Conservation (phyloP, 2,113 vertebrate genomes). For the Sula dactylatra region DNA sequence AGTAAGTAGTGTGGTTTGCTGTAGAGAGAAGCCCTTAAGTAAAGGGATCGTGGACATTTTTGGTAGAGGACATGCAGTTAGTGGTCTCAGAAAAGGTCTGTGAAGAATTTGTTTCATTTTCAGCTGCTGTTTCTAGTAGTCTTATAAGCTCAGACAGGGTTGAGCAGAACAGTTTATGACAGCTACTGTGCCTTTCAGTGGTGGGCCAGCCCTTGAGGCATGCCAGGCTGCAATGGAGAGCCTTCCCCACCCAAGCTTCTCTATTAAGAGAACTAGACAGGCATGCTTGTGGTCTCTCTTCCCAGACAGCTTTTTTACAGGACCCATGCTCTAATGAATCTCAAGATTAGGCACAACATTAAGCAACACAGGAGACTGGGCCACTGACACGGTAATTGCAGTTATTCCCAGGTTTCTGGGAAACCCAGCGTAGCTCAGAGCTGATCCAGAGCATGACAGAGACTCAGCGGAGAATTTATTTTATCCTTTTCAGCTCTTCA, state of each 20-base stretch:
- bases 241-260: neutral
- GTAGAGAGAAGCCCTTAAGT: neutral
- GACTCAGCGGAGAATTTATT: neutral
- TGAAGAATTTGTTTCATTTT: slow-evolving; percentile 32
- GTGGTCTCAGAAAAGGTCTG: neutral
- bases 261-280: neutral
- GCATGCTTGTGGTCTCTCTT: slow-evolving; percentile 28
- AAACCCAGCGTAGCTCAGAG: neutral
- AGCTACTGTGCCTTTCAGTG: slow-evolving; percentile 10
- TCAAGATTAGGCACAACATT: slow-evolving; percentile 23
- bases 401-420: slow-evolving; percentile 20
- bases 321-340: slow-evolving; percentile 13
- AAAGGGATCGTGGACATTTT: neutral
- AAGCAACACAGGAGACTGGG: neutral
- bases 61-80: neutral
- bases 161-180: neutral
- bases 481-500: slow-evolving; percentile 7
- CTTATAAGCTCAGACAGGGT: neutral
- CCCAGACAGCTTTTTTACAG: slow-evolving; percentile 12
- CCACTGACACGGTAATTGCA: neutral
- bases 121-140: neutral
- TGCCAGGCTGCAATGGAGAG: neutral
- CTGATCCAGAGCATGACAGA: neutral
- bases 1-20: neutral
- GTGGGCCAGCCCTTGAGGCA: neutral